Percentiles rank a stretch among this genome's conserved stretches.
phyloP scores from a whole-genome alignment of 2,113 vertebrate species.

The Scophthalmus maximus region DNA sequence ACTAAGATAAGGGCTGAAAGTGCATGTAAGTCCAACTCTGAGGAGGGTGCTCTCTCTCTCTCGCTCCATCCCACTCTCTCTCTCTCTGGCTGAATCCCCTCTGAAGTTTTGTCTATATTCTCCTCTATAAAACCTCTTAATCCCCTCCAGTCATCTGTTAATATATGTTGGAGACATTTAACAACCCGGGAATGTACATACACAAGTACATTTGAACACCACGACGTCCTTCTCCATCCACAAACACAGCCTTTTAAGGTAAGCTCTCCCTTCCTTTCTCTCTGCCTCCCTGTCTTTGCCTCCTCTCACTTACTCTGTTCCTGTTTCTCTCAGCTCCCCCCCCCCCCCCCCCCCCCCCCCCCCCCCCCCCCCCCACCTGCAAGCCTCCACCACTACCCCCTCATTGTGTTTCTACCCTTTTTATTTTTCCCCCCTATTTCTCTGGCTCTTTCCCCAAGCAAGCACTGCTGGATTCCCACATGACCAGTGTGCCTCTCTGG shows the following conservation, averaged over 20 bases:
- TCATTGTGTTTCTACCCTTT: slow-evolving; percentile 2
- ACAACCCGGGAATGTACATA: slow-evolving; percentile 42
- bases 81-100: neutral
- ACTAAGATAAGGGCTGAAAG: neutral
- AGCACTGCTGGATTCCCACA: slow-evolving; percentile 33
- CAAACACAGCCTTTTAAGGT: slow-evolving; percentile 85
- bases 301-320: slow-evolving; percentile 18
- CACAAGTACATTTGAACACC: slow-evolving; percentile 64
- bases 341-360: neutral
- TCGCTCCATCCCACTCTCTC: neutral
- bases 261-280: slow-evolving; percentile 63
- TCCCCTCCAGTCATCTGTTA: slow-evolving; percentile 28
- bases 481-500: slow-evolving; percentile 37
- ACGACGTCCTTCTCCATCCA: slow-evolving; percentile 61
- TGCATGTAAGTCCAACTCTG: slow-evolving; percentile 15
- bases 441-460: slow-evolving; percentile 29
- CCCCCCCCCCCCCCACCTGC: slow-evolving; percentile 12
- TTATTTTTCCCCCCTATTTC: slow-evolving; percentile 10
- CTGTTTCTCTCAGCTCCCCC: slow-evolving; percentile 12
- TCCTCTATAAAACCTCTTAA: slow-evolving; percentile 25
- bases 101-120: slow-evolving; percentile 14
- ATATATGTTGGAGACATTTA: slow-evolving; percentile 49
- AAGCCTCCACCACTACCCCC: too few species aligned
- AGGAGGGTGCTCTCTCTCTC: slow-evolving; percentile 27
- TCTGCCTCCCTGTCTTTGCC: slow-evolving; percentile 36